Evolutionary conservation across 2,888 invertebrate species (phyloP), one percentile per base, ranked within the genome.

Genomic region (Athalia circularis): DNA sequence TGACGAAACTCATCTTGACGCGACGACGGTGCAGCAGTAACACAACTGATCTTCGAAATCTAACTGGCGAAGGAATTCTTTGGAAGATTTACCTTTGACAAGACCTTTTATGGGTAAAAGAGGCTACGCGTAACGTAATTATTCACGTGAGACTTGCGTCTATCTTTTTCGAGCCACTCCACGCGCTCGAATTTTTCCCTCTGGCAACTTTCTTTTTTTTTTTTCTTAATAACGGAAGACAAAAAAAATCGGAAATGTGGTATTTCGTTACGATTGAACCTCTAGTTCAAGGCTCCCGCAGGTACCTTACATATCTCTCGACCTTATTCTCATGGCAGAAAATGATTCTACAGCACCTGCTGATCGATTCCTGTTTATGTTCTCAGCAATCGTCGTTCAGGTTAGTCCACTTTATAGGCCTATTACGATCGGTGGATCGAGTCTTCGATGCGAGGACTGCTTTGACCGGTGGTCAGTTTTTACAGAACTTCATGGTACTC

Each of bases 31-130:
- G 29, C 29, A 29, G 29, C 29, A 29, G 29, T 29, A 29, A 29
- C 29, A 29, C 29, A 29, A 29, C 29, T 29, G 43, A 45, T 64
- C 45, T 64, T 47, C 64, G 64, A 6, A 45, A 45, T 62, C 3
- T 3, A 47, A 64, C n/a, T 64, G 64, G 64, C 64, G 45, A 64
- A 64, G 45, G 45, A 64, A 45, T 64, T 45, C 29, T 64, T 64
- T 11, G 43, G 15, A 2, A 64, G n/a, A 64, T 9, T 64, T 45
- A 6, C n/a, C 47, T 45, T 64, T 45, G 64, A 64, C 64, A 64
- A 43, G 5, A 45, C n/a, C 43, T 64, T 45, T 45, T 45, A 8
- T 47, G n/a, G 5, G 7, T 11, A 64, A n/a, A 13, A 11, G 43
- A 45, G 6, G 11, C 11, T 64, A 64, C n/a, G 45, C 11, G 11